phyloP scores from a whole-genome alignment of 1,140 invertebrate genomes.

The Sitophilus oryzae region DNA sequence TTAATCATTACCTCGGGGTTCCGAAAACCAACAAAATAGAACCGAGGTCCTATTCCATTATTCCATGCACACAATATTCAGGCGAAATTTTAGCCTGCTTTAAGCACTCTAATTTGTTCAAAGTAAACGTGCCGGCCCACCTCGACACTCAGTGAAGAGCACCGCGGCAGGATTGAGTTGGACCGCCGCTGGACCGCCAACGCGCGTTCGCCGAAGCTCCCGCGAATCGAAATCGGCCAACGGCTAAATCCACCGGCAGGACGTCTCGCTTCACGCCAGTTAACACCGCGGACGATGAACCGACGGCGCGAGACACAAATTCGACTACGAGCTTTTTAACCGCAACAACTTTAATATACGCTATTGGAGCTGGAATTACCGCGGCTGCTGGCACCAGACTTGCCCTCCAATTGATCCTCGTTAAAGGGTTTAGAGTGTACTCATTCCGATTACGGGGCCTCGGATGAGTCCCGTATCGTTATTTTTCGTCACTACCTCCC shows the following conservation, averaged over 20 bases:
- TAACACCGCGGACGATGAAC: slow-evolving; percentile 40
- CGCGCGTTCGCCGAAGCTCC: too few relatives aligned
- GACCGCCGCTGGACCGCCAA: slow-evolving; percentile 26
- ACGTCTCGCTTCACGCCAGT: slow-evolving; percentile 27
- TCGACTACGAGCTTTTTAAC: slow-evolving; percentile 72
- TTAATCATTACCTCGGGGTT: slow-evolving; percentile 74
- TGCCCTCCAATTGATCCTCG: slow-evolving; percentile 85
- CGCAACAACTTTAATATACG: slow-evolving; percentile 76
- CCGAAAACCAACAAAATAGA: slow-evolving; percentile 68
- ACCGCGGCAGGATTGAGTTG: slow-evolving; percentile 50
- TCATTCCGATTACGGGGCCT: slow-evolving; percentile 74
- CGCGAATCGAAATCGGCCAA: too few relatives aligned
- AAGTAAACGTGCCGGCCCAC: slow-evolving; percentile 63
- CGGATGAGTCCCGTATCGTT: slow-evolving; percentile 73
- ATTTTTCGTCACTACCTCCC: slow-evolving; percentile 80
- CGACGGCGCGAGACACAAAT: slow-evolving; percentile 56
- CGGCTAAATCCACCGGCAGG: slow-evolving; percentile 21
- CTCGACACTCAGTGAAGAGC: slow-evolving; percentile 56
- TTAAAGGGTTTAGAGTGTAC: slow-evolving; percentile 85
- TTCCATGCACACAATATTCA: slow-evolving; percentile 69
- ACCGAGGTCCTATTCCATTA: slow-evolving; percentile 77
- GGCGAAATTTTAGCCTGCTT: slow-evolving; percentile 62
- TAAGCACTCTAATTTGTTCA: slow-evolving; percentile 82
- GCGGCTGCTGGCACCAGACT: slow-evolving; percentile 84
- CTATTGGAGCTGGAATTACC: slow-evolving; percentile 65